Conservation (phyloP, 1,140 invertebrate genomes). For the Drosophila biarmipes region DNA sequence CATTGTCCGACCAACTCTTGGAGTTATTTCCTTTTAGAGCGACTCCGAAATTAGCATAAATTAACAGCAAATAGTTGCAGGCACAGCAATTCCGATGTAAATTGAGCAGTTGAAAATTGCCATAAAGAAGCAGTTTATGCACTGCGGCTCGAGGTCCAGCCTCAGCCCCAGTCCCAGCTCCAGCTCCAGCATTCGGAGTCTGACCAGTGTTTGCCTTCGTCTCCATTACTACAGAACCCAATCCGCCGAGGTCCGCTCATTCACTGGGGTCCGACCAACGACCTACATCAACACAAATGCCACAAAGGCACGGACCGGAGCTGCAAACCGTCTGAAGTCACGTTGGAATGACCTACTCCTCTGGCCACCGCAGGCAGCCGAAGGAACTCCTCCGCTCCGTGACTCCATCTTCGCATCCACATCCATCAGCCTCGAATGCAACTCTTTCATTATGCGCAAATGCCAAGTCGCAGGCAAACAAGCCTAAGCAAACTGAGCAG, state of each 20-base stretch:
- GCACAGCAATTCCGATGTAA: conserved; percentile 66
- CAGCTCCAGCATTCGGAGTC: conserved; percentile 27
- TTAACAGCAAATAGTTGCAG: conserved; percentile 57
- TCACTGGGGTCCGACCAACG: conserved; percentile 49
- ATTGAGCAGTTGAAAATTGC: conserved; percentile 65
- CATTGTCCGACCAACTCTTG: conserved; percentile 28
- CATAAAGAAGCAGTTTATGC: conserved; percentile 79
- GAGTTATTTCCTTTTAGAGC: conserved; percentile 49
- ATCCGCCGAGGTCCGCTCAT: conserved; percentile 18
- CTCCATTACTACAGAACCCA: conserved; percentile 43
- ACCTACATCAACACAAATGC: conserved; percentile 74
- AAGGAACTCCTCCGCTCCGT: conserved; percentile 3
- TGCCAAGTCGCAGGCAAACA: conserved; percentile 65
- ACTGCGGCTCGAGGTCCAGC: conserved; percentile 34
- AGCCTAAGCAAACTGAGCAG: conserved; percentile 72
- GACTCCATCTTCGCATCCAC: conserved; percentile 16
- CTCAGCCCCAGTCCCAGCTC: conserved; percentile 15
- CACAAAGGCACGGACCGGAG: conserved; percentile 61
- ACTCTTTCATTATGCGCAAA: conserved; percentile 80
- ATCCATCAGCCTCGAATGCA: conserved; percentile 55
- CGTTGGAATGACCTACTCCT: conserved; percentile 70
- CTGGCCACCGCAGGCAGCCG: conserved; percentile 29
- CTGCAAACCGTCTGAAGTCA: conserved; percentile 55
- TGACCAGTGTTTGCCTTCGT: conserved; percentile 24
- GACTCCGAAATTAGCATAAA: conserved; percentile 68